Conservation (phyloP, 1,140 invertebrate genomes). For the Ceratosolen solmsi region DNA sequence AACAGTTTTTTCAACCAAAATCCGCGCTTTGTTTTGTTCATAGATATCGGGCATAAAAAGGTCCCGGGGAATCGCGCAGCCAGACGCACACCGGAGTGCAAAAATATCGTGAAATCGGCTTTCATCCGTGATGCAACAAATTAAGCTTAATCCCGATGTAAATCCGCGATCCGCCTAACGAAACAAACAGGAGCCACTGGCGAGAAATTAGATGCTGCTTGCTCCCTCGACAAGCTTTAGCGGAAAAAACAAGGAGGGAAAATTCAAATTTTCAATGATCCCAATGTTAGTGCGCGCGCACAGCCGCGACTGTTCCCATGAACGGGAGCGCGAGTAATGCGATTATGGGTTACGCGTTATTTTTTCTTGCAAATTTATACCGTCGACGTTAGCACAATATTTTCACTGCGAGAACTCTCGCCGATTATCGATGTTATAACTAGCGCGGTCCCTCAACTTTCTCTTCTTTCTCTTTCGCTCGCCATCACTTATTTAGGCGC, state of each 20-base stretch:
- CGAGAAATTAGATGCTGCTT: constrained; percentile 37
- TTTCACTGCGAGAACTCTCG: constrained; percentile 51
- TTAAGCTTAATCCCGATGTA: constrained; percentile 50
- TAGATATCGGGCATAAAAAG: neutral
- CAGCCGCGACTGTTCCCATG: neutral
- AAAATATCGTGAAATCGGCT: constrained; percentile 50
- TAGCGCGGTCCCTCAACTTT: neutral
- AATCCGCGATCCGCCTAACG: constrained; percentile 47
- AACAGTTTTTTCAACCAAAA: constrained; percentile 10
- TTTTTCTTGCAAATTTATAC: constrained; percentile 63
- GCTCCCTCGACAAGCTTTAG: neutral
- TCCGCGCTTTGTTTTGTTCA: neutral
- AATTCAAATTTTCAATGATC: constrained; percentile 45
- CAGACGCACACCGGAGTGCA: neutral
- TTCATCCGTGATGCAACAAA: constrained; percentile 38
- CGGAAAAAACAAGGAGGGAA: neutral
- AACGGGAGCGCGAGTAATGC: constrained; percentile 13
- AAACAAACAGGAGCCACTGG: constrained; percentile 32
- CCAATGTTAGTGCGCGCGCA: neutral
- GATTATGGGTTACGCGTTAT: constrained; percentile 53
- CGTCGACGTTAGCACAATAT: constrained; percentile 58
- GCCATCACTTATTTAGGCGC: constrained; percentile 15
- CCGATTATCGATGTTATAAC: constrained; percentile 22
- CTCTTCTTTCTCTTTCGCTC: neutral
- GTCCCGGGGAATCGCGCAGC: neutral